Percentiles rank a stretch among this genome's conserved stretches.
Evolutionary conservation across 2,797 vertebrate genomes (phyloP).

Genomic region (Schizopygopsis malacanthus): DNA sequence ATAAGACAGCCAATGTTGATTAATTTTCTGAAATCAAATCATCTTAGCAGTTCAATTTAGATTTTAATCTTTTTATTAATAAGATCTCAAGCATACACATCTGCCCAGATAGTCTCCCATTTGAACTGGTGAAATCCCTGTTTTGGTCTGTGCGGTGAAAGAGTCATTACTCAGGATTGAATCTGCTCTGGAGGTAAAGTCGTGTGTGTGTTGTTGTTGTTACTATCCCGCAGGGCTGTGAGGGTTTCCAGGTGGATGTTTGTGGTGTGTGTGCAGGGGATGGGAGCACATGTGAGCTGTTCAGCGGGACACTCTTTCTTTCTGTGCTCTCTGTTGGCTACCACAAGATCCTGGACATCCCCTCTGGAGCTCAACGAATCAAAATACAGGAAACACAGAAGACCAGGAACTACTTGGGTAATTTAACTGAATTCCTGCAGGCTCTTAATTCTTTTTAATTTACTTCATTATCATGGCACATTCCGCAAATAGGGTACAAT

Average conservation of each 20-base stretch:
- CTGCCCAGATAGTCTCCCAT: conserved; percentile 50
- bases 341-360: conserved; percentile 78
- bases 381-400: conserved; percentile 74
- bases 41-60: conserved; percentile 42
- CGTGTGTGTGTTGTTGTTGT: conserved; percentile 42
- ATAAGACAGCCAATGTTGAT: conserved; percentile 24
- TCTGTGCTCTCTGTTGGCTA: conserved; percentile 74
- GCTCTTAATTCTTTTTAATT: conserved; percentile 20
- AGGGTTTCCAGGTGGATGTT: conserved; percentile 47
- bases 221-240: conserved; percentile 63
- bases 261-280: conserved; percentile 63
- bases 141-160: conserved; percentile 30
- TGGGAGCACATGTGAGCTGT: conserved; percentile 63
- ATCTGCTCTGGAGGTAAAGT: background rate
- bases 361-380: conserved; percentile 74
- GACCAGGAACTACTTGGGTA: conserved; percentile 79
- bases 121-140: conserved; percentile 28
- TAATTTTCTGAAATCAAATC: conserved; percentile 42
- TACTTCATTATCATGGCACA: background rate
- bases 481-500: background rate
- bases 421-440: conserved; percentile 22
- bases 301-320: conserved; percentile 73
- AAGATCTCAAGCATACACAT: conserved; percentile 63
- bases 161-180: conserved; percentile 7
- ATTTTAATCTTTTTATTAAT: conserved; percentile 34